These are phyloP conservation scores for Panagrolaimus sp. DNA, from an alignment of 1,140 invertebrate species.

Conservation along the genomic window DNA sequence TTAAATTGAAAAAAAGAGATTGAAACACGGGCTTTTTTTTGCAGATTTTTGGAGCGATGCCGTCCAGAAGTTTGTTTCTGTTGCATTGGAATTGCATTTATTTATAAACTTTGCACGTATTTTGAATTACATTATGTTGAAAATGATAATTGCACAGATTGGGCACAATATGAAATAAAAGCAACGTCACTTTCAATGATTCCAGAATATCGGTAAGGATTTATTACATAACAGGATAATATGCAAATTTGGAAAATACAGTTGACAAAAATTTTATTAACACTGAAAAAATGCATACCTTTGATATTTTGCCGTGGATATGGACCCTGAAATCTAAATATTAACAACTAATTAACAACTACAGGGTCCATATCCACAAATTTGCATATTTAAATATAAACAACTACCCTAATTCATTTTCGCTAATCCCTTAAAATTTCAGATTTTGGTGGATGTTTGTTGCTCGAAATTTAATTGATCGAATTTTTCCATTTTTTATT, in stretches of 20 bases:
- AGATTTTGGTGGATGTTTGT: slow-evolving; percentile 58
- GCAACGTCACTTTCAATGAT: slow-evolving; percentile 21
- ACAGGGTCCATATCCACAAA: no score
- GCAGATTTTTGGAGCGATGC: slow-evolving; percentile 50
- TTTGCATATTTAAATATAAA: no score
- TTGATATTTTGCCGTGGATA: no score
- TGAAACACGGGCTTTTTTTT: slow-evolving; percentile 28
- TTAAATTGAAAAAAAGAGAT: slow-evolving; percentile 14
- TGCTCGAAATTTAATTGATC: slow-evolving; percentile 45
- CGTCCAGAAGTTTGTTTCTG: slow-evolving; percentile 41
- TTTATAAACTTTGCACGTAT: slow-evolving; percentile 55
- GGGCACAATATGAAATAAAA: slow-evolving; percentile 39
- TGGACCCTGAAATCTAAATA: no score
- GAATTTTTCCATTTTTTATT: slow-evolving; percentile 50
- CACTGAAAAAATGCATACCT: no score
- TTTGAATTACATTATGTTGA: slow-evolving; percentile 50
- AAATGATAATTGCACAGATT: slow-evolving; percentile 46
- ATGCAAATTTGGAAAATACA: no score
- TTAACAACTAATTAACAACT: no score
- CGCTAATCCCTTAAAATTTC: no score
- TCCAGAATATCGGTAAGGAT: no score
- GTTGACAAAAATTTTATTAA: no score
- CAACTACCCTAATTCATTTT: no score
- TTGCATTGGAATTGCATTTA: slow-evolving; percentile 38
- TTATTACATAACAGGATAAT: no score